A percentile compares a stretch with the other conserved stretches of the same genome.
phyloP scores from a whole-genome alignment of 2,888 invertebrate species.

The Lamellibrachia columna region DNA sequence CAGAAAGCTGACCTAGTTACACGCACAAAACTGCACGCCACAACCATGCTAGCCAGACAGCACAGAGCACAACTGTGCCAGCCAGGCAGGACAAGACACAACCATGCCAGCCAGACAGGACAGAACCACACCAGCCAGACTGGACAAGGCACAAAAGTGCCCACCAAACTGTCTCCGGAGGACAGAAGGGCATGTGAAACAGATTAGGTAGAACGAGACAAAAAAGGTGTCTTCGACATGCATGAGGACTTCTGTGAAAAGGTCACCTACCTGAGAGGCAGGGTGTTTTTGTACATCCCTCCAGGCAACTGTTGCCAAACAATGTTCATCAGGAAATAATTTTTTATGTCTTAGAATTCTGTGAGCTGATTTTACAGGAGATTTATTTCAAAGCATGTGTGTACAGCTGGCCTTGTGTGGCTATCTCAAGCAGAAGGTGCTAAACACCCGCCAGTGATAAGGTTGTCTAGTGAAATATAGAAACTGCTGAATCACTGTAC shows the following conservation, averaged over 20 bases:
- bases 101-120: no score
- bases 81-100: no score
- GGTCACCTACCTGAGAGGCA: neutral
- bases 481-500: neutral
- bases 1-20: neutral
- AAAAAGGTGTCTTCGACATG: neutral
- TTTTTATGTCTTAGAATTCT: neutral
- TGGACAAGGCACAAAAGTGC: no score
- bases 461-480: neutral
- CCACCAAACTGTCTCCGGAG: no score
- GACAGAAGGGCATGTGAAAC: neutral
- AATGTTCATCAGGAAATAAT: neutral
- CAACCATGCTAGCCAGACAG: no score
- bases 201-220: neutral
- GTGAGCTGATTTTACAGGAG: neutral
- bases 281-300: neutral
- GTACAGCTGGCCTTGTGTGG: neutral
- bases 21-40: neutral
- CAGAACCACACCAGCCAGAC: no score
- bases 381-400: neutral
- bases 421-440: neutral
- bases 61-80: no score
- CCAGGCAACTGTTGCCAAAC: constrained; percentile 12
- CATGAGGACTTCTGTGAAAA: neutral
- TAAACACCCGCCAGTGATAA: neutral